Evolutionary conservation across 2,888 invertebrate species (phyloP).

Genomic region (Dioctria linearis): DNA sequence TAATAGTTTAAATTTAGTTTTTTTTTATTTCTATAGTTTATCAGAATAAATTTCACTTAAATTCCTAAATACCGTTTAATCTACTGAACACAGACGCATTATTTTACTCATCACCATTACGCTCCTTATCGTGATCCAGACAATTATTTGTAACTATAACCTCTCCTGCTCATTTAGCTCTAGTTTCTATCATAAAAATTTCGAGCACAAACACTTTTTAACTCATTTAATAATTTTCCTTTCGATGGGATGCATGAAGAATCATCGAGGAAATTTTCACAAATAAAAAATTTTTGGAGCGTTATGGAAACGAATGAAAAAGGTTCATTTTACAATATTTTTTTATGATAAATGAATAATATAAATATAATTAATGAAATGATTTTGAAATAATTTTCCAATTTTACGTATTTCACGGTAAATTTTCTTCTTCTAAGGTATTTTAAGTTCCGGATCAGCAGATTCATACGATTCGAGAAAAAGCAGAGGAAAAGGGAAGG

Average conservation of each 20-base stretch:
- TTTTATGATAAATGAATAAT: not conserved
- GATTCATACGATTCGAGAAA: constrained; percentile 42
- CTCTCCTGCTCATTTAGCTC: no score
- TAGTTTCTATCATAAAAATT: not conserved
- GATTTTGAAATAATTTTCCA: not conserved
- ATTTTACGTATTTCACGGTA: not conserved
- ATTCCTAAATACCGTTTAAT: no score
- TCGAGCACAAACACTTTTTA: not conserved
- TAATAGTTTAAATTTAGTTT: no score
- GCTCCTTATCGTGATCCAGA: no score
- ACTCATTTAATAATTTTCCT: constrained; percentile 31
- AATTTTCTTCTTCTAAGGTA: constrained; percentile 38
- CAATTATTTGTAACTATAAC: no score
- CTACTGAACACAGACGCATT: no score
- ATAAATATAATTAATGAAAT: not conserved
- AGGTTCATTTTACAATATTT: constrained; percentile 23
- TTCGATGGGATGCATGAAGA: constrained; percentile 34
- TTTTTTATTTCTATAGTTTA: no score
- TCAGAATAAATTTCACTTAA: no score
- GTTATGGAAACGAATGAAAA: constrained; percentile 42
- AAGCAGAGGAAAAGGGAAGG: constrained; percentile 40
- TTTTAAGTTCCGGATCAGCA: constrained; percentile 50
- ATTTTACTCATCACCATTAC: no score
- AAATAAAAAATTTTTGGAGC: constrained; percentile 45
- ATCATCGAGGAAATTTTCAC: constrained; percentile 45